Evolutionary conservation across 2,888 invertebrate genomes (phyloP).

Genomic region (Chironomus riparius): DNA sequence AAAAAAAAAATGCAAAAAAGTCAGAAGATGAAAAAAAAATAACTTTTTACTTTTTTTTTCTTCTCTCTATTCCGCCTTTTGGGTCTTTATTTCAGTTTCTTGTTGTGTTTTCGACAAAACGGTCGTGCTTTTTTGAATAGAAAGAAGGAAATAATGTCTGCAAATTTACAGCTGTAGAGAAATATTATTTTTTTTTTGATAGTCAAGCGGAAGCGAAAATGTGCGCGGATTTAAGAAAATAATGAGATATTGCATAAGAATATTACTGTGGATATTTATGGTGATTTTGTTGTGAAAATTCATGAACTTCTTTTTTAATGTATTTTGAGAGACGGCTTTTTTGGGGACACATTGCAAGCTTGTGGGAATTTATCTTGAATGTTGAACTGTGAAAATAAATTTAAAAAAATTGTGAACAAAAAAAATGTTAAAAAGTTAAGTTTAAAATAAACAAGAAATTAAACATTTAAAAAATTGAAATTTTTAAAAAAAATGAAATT

Average conservation of each 20-base stretch:
- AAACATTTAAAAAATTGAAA: too few relatives aligned
- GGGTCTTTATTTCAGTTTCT: conserved; percentile 2
- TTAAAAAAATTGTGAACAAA: too few relatives aligned
- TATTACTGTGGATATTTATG: background rate
- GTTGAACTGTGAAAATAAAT: too few relatives aligned
- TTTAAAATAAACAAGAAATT: too few relatives aligned
- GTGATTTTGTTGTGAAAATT: background rate
- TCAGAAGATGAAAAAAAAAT: conserved; percentile 14
- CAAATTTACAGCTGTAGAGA: background rate
- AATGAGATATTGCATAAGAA: background rate
- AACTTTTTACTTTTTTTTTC: background rate
- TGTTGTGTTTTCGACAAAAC: conserved; percentile 13
- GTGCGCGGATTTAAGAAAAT: background rate
- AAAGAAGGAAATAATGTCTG: background rate
- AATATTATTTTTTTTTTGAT: background rate
- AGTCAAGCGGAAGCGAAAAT: background rate
- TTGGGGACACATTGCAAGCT: too few relatives aligned
- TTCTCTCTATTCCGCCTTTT: background rate
- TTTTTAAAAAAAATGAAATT: too few relatives aligned
- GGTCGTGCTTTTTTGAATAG: background rate
- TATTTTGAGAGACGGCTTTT: background rate
- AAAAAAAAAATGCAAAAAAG: conserved; percentile 15
- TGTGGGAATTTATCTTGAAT: too few relatives aligned
- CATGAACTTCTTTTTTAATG: background rate
- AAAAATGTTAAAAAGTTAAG: too few relatives aligned